Conservation (phyloP, 1,140 invertebrate genomes). For the Leguminivora glycinivorella region DNA sequence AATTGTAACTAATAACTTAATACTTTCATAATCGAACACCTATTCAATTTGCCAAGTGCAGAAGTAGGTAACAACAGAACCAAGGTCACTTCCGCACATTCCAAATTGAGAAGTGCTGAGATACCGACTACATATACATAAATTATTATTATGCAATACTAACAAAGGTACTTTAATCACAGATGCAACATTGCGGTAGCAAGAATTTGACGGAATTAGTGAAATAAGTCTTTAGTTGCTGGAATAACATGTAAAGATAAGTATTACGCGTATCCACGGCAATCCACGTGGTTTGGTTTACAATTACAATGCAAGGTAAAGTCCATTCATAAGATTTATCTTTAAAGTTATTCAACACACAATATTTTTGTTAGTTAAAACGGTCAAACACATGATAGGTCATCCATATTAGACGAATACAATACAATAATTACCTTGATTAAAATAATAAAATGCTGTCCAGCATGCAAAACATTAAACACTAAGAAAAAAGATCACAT, state of each 20-base stretch:
- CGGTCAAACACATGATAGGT: not conserved
- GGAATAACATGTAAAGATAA: constrained; percentile 48
- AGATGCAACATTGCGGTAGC: constrained; percentile 60
- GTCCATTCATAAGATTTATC: constrained; percentile 45
- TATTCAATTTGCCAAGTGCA: constrained; percentile 36
- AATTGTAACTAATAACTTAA: constrained; percentile 21
- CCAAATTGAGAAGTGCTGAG: constrained; percentile 34
- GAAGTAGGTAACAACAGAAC: constrained; percentile 29
- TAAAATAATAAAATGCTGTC: constrained; percentile 39
- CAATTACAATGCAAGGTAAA: not conserved
- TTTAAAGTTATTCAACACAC: constrained; percentile 38
- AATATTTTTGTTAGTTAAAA: not conserved
- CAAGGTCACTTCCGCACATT: constrained; percentile 33
- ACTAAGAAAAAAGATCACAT: constrained; percentile 36
- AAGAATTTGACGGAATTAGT: constrained; percentile 41
- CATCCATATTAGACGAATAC: no score
- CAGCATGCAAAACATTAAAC: constrained; percentile 54
- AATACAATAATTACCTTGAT: not conserved
- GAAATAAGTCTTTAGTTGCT: not conserved
- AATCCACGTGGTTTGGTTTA: not conserved
- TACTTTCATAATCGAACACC: constrained; percentile 13
- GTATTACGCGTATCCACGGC: constrained; percentile 27
- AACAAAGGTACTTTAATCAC: constrained; percentile 58
- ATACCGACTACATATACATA: constrained; percentile 28
- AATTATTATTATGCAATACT: constrained; percentile 47